These are phyloP conservation scores for Megaceryle torquata DNA, from an alignment of 2,113 vertebrate species.

Conservation along the genomic window DNA sequence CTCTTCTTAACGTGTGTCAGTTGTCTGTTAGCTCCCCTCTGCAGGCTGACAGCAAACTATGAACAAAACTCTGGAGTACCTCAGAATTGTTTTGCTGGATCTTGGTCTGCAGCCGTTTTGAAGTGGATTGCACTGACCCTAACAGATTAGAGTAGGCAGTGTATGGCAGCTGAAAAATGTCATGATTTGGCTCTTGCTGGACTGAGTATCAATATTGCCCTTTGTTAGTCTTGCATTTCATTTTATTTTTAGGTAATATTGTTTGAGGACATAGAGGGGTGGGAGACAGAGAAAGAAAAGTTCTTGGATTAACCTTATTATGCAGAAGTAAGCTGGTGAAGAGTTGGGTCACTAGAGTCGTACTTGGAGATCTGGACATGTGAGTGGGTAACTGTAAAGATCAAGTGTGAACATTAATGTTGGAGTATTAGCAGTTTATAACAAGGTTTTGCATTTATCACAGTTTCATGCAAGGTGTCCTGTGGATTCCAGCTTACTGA, in stretches of 20 bases:
- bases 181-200: background rate
- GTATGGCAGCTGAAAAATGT: background rate
- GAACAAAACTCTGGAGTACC: background rate
- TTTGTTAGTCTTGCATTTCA: background rate
- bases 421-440: background rate
- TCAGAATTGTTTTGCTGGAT: background rate
- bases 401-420: background rate
- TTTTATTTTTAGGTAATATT: background rate
- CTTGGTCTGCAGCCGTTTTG: background rate
- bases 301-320: background rate
- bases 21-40: background rate
- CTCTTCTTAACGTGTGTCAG: rapidly evolving
- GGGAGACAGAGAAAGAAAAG: background rate
- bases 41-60: background rate
- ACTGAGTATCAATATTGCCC: background rate
- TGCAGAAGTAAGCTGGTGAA: background rate
- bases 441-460: background rate
- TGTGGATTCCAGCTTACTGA: background rate
- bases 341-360: background rate
- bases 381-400: background rate
- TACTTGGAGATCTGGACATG: background rate
- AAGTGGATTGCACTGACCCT: background rate
- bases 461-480: rapidly evolving
- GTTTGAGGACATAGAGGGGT: background rate
- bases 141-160: background rate